Evolutionary conservation across 2,888 invertebrate genomes (phyloP), one percentile per base, ranked within the genome.

Genomic region (Furcula furcula): DNA sequence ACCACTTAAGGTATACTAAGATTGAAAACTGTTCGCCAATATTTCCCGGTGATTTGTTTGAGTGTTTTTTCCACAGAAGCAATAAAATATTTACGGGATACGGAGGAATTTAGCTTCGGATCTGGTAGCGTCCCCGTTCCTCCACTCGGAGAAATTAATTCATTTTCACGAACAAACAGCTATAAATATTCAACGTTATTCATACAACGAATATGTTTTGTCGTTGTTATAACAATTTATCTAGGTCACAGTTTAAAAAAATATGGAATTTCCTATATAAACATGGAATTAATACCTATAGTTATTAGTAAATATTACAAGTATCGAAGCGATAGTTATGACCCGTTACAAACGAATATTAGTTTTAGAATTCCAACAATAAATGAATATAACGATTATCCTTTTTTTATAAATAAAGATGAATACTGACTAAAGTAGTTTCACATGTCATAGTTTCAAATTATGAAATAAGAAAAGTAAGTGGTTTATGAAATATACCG

Each of bases 61-160:
- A 65, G 63, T 72, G 74, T 81, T 85, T 81, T 83, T 85, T 82
- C 71, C 70, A 60, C 55, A 45, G 55, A 41, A 55, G 76, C 71
- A 73, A 77, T 87, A 88, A 87, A 87, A 88, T 83, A 83, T 87
- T 86, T 86, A 86, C 80, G 82, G 85, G 66, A 65, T 61, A 71
- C 65, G 63, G 74, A 81, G 84, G 79, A 80, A 82, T 83, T 72
- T 71, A 68, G 67, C 70, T 78, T 76, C 65, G 67, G 66, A 72
- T 71, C 60, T 56, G 57, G 33, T 63, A 58, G 51, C 66, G 68
- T 68, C 66, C 62, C 65, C 71, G 66, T 69, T 74, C 68, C 75
- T 73, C 72, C 72, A 70, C 73, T 76, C 63, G 63, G 62, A 61
- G 62, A 71, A 76, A 84, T 85, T 77, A 80, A 82, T 82, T 83